A percentile compares a stretch with the other conserved stretches of the same genome.
Evolutionary conservation across 2,113 vertebrate genomes (phyloP).

Genomic region (Noctilio leporinus): DNA sequence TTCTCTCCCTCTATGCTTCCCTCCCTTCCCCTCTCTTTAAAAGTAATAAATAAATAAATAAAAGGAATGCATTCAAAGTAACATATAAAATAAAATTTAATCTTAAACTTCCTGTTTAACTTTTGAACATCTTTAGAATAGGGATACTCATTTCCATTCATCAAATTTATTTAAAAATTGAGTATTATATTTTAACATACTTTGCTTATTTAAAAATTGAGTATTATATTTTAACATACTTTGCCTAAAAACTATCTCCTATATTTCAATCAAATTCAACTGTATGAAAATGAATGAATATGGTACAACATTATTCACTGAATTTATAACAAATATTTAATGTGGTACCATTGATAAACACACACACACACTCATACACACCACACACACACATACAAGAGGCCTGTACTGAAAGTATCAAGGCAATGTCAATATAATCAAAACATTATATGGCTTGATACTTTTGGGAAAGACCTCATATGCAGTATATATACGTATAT

Average conservation of each 20-base stretch:
- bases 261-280: constrained; percentile 54
- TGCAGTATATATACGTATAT: too few species aligned
- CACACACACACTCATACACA: too few species aligned
- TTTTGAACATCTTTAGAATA: constrained; percentile 33
- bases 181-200: constrained; percentile 17
- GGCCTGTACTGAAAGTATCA: too few species aligned
- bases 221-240: constrained; percentile 6
- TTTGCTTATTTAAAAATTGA: not conserved
- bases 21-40: too few species aligned
- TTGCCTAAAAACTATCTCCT: not conserved
- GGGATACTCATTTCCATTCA: not conserved
- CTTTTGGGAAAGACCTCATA: too few species aligned
- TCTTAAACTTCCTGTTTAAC: not conserved
- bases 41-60: too few species aligned
- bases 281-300: constrained; percentile 26
- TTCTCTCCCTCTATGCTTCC: too few species aligned
- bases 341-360: not conserved
- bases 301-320: not conserved
- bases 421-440: too few species aligned
- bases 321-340: not conserved
- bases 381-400: too few species aligned
- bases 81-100: not conserved
- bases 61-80: not conserved
- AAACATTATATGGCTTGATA: too few species aligned
- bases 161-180: not conserved